Evolutionary conservation across 1,140 invertebrate genomes (phyloP).

Genomic region (Alviniconcha marisindica): DNA sequence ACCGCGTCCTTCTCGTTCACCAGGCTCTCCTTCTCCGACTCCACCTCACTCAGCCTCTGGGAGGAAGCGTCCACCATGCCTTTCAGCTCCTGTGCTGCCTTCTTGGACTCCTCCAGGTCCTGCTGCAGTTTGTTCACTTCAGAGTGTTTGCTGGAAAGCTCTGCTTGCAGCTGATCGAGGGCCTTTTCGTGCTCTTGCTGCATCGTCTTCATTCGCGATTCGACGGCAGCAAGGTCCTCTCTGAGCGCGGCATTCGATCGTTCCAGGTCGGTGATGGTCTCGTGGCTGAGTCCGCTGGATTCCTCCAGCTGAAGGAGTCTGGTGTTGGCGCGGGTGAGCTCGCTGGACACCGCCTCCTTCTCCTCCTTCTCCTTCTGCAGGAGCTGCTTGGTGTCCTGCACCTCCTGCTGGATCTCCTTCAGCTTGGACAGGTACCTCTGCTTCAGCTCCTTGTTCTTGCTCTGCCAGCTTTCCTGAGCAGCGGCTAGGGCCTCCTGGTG

Average conservation of each 20-base stretch:
- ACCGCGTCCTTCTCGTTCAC: constrained; percentile 42
- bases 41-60: constrained; percentile 41
- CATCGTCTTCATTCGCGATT: constrained; percentile 35
- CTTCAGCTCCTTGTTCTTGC: constrained; percentile 69
- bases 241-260: constrained; percentile 55
- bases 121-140: constrained; percentile 42
- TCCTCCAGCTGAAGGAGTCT: constrained; percentile 66
- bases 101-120: constrained; percentile 63
- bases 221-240: constrained; percentile 43
- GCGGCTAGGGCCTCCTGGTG: constrained; percentile 65
- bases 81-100: constrained; percentile 60
- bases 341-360: constrained; percentile 63
- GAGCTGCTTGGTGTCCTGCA: constrained; percentile 42
- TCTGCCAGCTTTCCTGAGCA: constrained; percentile 62
- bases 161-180: constrained; percentile 17
- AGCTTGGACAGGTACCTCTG: constrained; percentile 66
- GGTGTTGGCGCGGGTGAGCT: constrained; percentile 67
- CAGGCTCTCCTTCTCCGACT: constrained; percentile 36
- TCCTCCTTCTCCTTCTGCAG: constrained; percentile 50
- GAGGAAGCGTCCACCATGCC: constrained; percentile 57
- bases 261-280: constrained; percentile 65
- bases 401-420: constrained; percentile 60
- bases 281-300: constrained; percentile 48
- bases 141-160: neutral
- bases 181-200: neutral